Percentiles rank a stretch among this genome's conserved stretches.
Conservation (phyloP, 2,888 invertebrate species). For the Eristalis tenax region DNA sequence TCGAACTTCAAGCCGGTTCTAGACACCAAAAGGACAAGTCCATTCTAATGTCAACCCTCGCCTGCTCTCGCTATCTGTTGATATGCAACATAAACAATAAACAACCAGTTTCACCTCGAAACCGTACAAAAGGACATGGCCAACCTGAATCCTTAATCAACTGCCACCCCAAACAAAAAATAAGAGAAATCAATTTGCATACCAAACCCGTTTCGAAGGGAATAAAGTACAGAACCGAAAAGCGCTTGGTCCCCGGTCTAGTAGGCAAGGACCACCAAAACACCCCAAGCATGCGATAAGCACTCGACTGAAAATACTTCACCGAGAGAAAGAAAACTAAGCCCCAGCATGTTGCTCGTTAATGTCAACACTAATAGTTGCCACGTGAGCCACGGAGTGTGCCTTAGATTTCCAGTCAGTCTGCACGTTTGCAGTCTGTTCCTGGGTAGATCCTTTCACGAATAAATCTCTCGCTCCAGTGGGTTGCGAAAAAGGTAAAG, state of each 20-base stretch:
- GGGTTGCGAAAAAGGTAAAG: constrained; percentile 52
- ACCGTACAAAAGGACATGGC: constrained; percentile 12
- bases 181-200: constrained; percentile 58
- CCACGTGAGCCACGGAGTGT: constrained; percentile 66
- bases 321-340: constrained; percentile 18
- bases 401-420: constrained; percentile 46
- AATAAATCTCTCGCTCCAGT: constrained; percentile 69
- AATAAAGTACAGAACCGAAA: neutral
- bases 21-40: neutral
- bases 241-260: constrained; percentile 5
- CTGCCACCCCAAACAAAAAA: constrained; percentile 37
- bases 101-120: constrained; percentile 42
- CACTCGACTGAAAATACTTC: constrained; percentile 52
- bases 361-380: constrained; percentile 61
- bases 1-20: constrained; percentile 24
- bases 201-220: constrained; percentile 47
- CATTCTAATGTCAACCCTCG: neutral
- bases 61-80: neutral
- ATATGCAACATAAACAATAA: constrained; percentile 29
- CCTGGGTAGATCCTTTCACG: constrained; percentile 21
- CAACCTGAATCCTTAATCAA: neutral
- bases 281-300: constrained; percentile 24
- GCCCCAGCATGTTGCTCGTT: constrained; percentile 66
- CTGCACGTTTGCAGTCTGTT: neutral
- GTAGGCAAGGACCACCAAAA: constrained; percentile 40